These are phyloP conservation scores for Euschistus heros DNA, from an alignment of 1,140 invertebrate species.

Conservation along the genomic window DNA sequence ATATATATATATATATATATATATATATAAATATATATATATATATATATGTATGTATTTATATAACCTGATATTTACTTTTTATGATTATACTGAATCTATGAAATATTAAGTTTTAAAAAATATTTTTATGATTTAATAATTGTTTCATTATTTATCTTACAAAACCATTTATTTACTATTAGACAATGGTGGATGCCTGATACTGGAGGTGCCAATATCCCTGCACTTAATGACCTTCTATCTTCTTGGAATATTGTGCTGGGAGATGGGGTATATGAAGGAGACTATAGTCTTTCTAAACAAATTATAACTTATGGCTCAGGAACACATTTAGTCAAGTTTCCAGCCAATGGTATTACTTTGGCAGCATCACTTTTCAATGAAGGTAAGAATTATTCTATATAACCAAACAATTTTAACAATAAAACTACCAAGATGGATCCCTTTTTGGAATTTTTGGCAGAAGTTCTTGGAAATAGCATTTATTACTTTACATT, in stretches of 20 bases:
- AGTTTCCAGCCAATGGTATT: conserved; percentile 61
- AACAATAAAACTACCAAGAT: too few species aligned
- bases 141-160: conserved; percentile 22
- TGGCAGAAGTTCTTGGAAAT: too few species aligned
- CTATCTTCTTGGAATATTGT: conserved; percentile 70
- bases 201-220: conserved; percentile 88
- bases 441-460: too few species aligned
- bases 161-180: conserved; percentile 7
- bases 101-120: too few species aligned
- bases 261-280: conserved; percentile 75
- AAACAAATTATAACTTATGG: conserved; percentile 84
- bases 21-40: conserved; percentile 1
- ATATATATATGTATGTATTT: conserved; percentile 12
- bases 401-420: too few species aligned
- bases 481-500: too few species aligned
- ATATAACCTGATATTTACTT: background rate
- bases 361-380: conserved; percentile 56
- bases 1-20: too few species aligned
- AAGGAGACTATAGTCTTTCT: conserved; percentile 78
- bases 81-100: too few species aligned
- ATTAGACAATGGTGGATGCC: conserved; percentile 71
- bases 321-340: conserved; percentile 72
- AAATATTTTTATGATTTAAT: conserved; percentile 1
- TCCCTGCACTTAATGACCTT: conserved; percentile 87
- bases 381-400: conserved; percentile 53